A percentile compares a stretch with the other conserved stretches of the same genome.
These are phyloP conservation scores for Geodia barretti DNA, from an alignment of 37 sponge, comb jelly and placozoan genomes.

Conservation along the genomic window DNA sequence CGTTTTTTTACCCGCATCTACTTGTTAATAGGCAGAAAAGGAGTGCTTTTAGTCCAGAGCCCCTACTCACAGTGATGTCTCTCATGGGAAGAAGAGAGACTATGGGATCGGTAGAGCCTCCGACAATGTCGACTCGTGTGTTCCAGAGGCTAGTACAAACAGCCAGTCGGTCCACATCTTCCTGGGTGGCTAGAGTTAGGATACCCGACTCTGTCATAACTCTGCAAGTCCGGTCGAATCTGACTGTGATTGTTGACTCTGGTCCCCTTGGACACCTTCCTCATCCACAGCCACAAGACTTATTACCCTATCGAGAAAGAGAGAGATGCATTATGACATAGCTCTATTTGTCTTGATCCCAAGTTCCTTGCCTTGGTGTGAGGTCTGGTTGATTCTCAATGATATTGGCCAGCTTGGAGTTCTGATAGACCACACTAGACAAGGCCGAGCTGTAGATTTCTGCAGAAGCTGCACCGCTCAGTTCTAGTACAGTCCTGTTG, in stretches of 20 bases:
- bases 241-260: neutral
- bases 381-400: conserved; percentile 41
- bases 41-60: neutral
- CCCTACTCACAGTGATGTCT: conserved; percentile 21
- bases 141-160: neutral
- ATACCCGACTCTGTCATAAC: neutral
- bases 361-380: conserved; percentile 48
- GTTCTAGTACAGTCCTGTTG: neutral
- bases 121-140: neutral
- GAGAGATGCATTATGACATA: no score
- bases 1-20: no score
- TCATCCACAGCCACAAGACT: conserved; percentile 36
- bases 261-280: conserved; percentile 11
- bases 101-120: neutral
- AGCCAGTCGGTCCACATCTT: neutral
- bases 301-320: conserved; percentile 12
- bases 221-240: conserved; percentile 42
- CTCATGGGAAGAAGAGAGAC: conserved; percentile 11
- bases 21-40: no score
- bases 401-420: conserved; percentile 39
- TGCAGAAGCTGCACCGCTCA: conserved; percentile 6
- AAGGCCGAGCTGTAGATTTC: neutral
- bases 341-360: no score
- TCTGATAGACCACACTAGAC: conserved; percentile 9
- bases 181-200: neutral